Percentiles rank a stretch among this genome's conserved stretches.
These are phyloP conservation scores for Xiphophorus maculatus DNA, from an alignment of 2,113 vertebrate species.

Conservation along the genomic window DNA sequence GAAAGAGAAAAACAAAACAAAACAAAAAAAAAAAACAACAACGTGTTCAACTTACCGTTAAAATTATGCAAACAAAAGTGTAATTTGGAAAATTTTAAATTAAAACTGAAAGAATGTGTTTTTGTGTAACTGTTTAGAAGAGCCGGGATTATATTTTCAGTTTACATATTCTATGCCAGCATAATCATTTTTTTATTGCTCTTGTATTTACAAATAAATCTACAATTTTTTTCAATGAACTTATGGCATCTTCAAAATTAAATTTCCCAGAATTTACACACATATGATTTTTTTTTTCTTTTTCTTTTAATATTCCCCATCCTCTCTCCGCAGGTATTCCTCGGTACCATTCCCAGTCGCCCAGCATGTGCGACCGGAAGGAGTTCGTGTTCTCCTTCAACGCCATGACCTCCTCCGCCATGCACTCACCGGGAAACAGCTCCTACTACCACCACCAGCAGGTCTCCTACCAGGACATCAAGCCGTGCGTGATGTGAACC, in stretches of 20 bases:
- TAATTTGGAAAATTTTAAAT: too few relatives aligned
- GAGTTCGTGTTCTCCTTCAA: constrained; percentile 99
- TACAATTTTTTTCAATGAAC: background rate
- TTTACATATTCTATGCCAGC: too few relatives aligned
- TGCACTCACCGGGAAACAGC: constrained; percentile 90
- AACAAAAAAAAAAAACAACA: background rate
- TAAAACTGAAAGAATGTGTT: too few relatives aligned
- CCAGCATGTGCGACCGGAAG: constrained; percentile 97
- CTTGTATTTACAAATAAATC: too few relatives aligned
- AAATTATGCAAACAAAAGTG: too few relatives aligned
- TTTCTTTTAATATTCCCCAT: background rate
- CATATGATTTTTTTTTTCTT: too few relatives aligned
- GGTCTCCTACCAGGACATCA: constrained; percentile 99
- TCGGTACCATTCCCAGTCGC: constrained; percentile 96
- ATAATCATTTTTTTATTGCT: too few relatives aligned
- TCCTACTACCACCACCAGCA: constrained; percentile 98
- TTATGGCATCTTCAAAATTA: background rate
- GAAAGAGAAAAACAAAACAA: constrained; percentile 8
- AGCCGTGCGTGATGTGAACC: constrained; percentile 97
- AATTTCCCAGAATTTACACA: too few relatives aligned
- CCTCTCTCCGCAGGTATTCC: constrained; percentile 85
- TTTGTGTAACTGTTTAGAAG: too few relatives aligned
- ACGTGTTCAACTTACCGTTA: too few relatives aligned
- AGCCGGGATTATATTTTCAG: too few relatives aligned
- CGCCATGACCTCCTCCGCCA: constrained; percentile 96